phyloP scores from a whole-genome alignment of 1,140 invertebrate genomes.

The Halesus radiatus region DNA sequence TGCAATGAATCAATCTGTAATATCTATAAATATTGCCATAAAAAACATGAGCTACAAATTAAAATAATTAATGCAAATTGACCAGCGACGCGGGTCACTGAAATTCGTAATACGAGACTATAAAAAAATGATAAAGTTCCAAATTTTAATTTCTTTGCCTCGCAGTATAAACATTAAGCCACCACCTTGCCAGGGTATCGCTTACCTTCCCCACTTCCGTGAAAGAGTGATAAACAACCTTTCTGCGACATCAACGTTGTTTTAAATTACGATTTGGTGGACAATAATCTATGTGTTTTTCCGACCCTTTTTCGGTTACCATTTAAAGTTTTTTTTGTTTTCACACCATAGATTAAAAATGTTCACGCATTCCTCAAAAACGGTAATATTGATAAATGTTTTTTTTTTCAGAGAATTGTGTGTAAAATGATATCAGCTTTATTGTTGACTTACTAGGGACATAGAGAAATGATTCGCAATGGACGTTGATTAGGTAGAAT shows the following conservation, averaged over 20 bases:
- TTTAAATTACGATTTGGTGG: background rate
- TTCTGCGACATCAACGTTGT: background rate
- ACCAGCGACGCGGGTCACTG: background rate
- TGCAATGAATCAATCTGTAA: too few species aligned
- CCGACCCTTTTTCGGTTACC: too few species aligned
- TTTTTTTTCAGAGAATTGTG: too few species aligned
- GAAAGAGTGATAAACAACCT: constrained; percentile 1
- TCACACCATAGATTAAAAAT: too few species aligned
- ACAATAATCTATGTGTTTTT: background rate
- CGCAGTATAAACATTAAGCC: background rate
- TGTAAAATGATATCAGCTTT: too few species aligned
- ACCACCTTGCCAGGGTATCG: constrained; percentile 4
- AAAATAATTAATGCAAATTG: constrained; percentile 5
- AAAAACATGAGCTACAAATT: background rate
- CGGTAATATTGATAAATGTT: too few species aligned
- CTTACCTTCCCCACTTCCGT: background rate
- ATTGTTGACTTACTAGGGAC: too few species aligned
- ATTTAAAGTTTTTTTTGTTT: too few species aligned
- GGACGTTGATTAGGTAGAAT: too few species aligned
- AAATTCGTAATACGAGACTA: background rate
- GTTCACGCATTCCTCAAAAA: too few species aligned
- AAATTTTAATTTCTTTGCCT: background rate
- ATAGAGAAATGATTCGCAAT: too few species aligned
- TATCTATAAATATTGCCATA: too few species aligned
- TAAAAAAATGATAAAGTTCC: constrained; percentile 3